These are phyloP conservation scores for Neolamprologus brichardi DNA, from an alignment of 2,113 vertebrate species.

Conservation along the genomic window DNA sequence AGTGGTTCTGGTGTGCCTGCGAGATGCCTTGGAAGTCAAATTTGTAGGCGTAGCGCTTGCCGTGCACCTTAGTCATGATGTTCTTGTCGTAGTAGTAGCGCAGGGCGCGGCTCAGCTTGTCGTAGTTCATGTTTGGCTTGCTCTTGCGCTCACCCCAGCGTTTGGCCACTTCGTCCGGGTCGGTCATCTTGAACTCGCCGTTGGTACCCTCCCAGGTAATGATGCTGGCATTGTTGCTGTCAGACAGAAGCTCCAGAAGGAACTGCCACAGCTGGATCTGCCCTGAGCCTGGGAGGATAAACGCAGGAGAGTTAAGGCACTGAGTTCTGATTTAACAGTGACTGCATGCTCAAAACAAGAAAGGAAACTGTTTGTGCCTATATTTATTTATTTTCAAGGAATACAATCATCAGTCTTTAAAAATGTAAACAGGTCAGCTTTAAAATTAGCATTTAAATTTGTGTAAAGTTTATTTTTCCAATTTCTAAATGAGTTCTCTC, in stretches of 20 bases:
- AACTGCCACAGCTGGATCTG: conserved; percentile 86
- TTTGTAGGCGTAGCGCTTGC: conserved; percentile 76
- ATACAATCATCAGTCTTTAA: background rate
- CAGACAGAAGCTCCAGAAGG: conserved; percentile 78
- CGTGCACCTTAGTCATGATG: conserved; percentile 80
- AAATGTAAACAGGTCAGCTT: background rate
- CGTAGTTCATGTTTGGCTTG: conserved; percentile 81
- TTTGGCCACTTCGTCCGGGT: conserved; percentile 82
- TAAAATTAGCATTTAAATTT: background rate
- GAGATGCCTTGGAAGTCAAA: conserved; percentile 78
- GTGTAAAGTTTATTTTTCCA: background rate
- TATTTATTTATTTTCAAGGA: background rate
- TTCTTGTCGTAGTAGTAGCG: conserved; percentile 80
- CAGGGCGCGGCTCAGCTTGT: conserved; percentile 73
- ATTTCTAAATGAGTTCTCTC: fast-evolving
- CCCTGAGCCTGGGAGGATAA: conserved; percentile 66
- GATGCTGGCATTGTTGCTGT: conserved; percentile 73
- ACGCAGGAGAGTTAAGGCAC: background rate
- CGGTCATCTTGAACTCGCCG: conserved; percentile 84
- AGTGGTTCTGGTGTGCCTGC: conserved; percentile 68
- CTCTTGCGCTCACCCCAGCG: conserved; percentile 83
- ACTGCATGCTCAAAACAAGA: background rate
- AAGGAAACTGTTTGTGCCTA: background rate
- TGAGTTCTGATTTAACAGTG: background rate
- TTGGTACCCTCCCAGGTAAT: conserved; percentile 81